phyloP scores from a whole-genome alignment of 2,113 vertebrate genomes.

The Corythoichthys haematopterus region DNA sequence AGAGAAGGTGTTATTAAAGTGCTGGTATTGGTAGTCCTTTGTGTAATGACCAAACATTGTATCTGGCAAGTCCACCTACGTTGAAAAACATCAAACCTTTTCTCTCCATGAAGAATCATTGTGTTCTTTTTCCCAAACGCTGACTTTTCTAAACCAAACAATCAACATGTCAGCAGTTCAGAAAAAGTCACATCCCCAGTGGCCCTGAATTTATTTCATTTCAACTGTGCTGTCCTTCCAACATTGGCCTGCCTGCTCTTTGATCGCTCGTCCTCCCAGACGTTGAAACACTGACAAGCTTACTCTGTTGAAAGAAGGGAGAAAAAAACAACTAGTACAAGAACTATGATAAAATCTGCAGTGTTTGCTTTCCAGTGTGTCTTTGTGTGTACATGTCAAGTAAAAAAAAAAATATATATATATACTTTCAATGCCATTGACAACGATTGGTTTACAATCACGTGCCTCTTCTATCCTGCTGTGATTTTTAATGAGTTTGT shows the following conservation, averaged over 20 bases:
- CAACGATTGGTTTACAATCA: no score
- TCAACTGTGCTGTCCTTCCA: constrained; percentile 12
- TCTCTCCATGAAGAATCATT: background rate
- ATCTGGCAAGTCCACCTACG: background rate
- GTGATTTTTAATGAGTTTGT: no score
- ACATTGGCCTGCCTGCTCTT: constrained; percentile 12
- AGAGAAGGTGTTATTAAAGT: background rate
- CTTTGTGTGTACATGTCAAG: background rate
- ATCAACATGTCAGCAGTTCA: constrained; percentile 16
- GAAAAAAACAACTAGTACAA: background rate
- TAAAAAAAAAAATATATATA: no score
- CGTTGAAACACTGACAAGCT: constrained; percentile 12
- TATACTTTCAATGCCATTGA: no score
- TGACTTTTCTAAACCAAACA: background rate
- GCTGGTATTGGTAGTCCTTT: background rate
- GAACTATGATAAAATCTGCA: constrained; percentile 10
- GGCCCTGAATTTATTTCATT: constrained; percentile 14
- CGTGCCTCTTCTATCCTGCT: no score
- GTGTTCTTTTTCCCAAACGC: constrained; percentile 15
- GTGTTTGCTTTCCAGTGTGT: constrained; percentile 32
- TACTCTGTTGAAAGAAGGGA: constrained; percentile 16
- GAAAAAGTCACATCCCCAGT: background rate
- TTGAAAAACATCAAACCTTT: background rate
- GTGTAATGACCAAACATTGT: background rate
- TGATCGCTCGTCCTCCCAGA: constrained; percentile 22